Base-by-base conservation (phyloP, 2,113 vertebrate genomes). In the Odontophorus gujanensis region DNA sequence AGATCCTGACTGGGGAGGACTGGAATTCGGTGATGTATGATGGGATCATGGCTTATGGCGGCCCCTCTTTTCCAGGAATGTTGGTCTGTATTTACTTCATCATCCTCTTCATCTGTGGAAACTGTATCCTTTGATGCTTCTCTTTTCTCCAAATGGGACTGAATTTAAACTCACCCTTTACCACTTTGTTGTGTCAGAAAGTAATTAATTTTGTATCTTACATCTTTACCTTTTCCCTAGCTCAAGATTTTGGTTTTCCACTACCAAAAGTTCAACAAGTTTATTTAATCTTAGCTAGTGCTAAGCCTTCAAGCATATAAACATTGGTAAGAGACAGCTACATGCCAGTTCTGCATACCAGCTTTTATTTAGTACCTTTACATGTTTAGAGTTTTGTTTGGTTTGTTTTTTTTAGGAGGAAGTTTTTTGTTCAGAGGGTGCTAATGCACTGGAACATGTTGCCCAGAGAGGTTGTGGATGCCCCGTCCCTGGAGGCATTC, bases 11-110 rank as follows among this genome's bases (percentile, higher is more conserved):
- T 91, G 99, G 99, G 97, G 99, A 99, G 97, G 99, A 99, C 98
- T 99, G 99, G 99, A 99, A 99, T 98, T 99, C 99, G 81, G 99
- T 99, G 95, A 99, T 99, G 99, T 99, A 99, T 96, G 99, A 99
- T 96, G 99, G 99, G 85, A 99, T 99, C 97, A 99, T 99, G 98
- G 99, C 99, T 74, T 99, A 99, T 50, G 99, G 99, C 84, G 99
- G 99, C 50, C 99, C 99, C 72, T 99, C 99, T 94, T 99, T 99
- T 98, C 99, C 99, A 85, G 99, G 99, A 96, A 99, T 99, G 99
- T 98, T 99, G 95, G 99, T 99, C 97, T 99, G 99, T 98, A 99
- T 99, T 97, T 99, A 99, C 98, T 99, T 99, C 98, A 99, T 99
- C 98, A 99, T 99, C 98, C 99, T 99, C 97, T 99, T 99, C 98